Percentiles rank a stretch among this genome's conserved stretches.
Conservation (phyloP, 1,140 invertebrate genomes). For the Zaprionus camerounensis region DNA sequence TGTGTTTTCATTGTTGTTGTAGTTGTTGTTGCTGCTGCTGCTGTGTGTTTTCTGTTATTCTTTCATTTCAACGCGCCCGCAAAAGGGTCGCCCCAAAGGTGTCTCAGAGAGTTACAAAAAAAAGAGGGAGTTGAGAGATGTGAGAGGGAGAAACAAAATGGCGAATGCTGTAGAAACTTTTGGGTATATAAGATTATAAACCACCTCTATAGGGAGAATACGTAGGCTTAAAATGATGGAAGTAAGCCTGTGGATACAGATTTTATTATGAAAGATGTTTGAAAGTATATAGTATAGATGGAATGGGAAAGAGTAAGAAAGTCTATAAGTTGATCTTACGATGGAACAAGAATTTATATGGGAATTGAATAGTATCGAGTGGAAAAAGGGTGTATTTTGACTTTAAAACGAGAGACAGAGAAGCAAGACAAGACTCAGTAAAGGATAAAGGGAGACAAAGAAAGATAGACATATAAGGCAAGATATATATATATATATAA, state of each 20-base stretch:
- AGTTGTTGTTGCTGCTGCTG: conserved; percentile 16
- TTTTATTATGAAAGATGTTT: not conserved
- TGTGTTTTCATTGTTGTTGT: conserved; percentile 30
- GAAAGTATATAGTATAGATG: not conserved
- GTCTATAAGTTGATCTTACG: not conserved
- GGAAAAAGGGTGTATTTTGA: not conserved
- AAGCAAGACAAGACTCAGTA: not conserved
- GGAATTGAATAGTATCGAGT: not conserved
- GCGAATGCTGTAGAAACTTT: conserved; percentile 4
- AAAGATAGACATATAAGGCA: not conserved
- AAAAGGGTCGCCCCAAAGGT: conserved; percentile 47
- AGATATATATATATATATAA: too few species aligned
- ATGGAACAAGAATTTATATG: not conserved
- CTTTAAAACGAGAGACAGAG: not conserved
- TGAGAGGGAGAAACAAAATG: conserved; percentile 22
- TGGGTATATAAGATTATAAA: not conserved
- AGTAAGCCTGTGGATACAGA: not conserved
- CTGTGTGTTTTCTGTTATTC: conserved; percentile 67
- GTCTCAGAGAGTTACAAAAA: conserved; percentile 40
- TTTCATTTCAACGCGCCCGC: conserved; percentile 73
- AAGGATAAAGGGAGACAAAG: not conserved
- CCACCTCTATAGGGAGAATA: not conserved
- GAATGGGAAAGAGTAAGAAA: not conserved
- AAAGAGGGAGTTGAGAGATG: not conserved
- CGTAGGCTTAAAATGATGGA: not conserved